A percentile compares a stretch with the other conserved stretches of the same genome.
phyloP scores from a whole-genome alignment of 2,113 vertebrate species.

The Vulpes lagopus region DNA sequence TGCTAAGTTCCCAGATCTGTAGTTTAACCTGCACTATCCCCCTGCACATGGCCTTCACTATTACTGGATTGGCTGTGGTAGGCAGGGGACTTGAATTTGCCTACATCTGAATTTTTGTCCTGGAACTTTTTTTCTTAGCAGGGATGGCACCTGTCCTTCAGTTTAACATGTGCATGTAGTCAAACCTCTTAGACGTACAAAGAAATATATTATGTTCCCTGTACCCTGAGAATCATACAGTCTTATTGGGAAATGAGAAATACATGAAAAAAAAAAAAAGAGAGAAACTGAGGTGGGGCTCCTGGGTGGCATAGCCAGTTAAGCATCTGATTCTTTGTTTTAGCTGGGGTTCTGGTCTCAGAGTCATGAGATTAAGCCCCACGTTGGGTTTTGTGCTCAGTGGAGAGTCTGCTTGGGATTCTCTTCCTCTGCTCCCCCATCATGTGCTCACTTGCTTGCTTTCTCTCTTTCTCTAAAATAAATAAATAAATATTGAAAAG shows the following conservation, averaged over 20 bases:
- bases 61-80: not conserved
- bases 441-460: not conserved
- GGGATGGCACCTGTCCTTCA: not conserved
- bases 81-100: not conserved
- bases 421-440: not conserved
- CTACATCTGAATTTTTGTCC: constrained; percentile 32
- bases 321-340: not conserved
- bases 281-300: not conserved
- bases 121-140: constrained; percentile 9
- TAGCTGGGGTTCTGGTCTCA: not conserved
- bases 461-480: not conserved
- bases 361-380: not conserved
- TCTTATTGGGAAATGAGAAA: constrained; percentile 51
- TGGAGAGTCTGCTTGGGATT: not conserved
- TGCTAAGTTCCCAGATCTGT: not conserved
- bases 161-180: not conserved
- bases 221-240: not conserved
- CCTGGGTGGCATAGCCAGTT: not conserved
- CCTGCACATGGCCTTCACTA: not conserved
- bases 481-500: not conserved
- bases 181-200: not conserved
- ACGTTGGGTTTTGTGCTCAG: not conserved
- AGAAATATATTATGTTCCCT: constrained; percentile 21
- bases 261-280: not conserved
- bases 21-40: not conserved